A percentile compares a stretch with the other conserved stretches of the same genome.
Conservation (phyloP, 2,888 invertebrate species). For the Vanessa cardui region DNA sequence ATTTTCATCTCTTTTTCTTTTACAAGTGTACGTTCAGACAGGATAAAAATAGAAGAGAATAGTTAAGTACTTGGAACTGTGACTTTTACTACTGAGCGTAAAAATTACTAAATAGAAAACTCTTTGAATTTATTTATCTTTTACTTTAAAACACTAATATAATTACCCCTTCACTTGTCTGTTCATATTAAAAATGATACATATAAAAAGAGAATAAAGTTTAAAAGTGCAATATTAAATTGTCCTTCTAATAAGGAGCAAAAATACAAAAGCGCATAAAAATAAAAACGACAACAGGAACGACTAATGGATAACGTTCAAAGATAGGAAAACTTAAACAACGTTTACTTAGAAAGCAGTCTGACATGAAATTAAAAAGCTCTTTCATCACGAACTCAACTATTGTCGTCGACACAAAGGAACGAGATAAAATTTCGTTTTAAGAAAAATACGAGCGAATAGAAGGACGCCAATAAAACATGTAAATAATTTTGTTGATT, state of each 20-base stretch:
- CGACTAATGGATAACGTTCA: slow-evolving; percentile 36
- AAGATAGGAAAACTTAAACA: slow-evolving; percentile 43
- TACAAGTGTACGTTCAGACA: too few species aligned
- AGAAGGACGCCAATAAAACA: slow-evolving; percentile 22
- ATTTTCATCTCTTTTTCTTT: too few species aligned
- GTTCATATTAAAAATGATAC: too few species aligned
- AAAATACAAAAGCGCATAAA: slow-evolving; percentile 30
- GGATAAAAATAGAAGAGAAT: too few species aligned
- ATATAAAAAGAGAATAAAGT: background rate
- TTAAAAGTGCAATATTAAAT: background rate
- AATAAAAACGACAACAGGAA: slow-evolving; percentile 25
- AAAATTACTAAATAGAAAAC: too few species aligned
- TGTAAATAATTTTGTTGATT: slow-evolving; percentile 27
- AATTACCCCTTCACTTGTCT: too few species aligned
- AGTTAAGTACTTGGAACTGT: too few species aligned
- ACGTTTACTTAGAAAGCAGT: slow-evolving; percentile 42
- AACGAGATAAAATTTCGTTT: slow-evolving; percentile 33
- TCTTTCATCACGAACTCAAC: slow-evolving; percentile 38
- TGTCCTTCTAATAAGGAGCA: slow-evolving; percentile 2
- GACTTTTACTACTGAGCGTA: too few species aligned
- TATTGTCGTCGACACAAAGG: slow-evolving; percentile 52
- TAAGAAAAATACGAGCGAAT: slow-evolving; percentile 19
- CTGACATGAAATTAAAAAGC: slow-evolving; percentile 54
- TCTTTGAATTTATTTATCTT: too few species aligned
- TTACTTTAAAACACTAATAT: too few species aligned